A percentile compares a stretch with the other conserved stretches of the same genome.
Conservation (phyloP, 1,140 invertebrate genomes). For the Drosophila prosaltans region DNA sequence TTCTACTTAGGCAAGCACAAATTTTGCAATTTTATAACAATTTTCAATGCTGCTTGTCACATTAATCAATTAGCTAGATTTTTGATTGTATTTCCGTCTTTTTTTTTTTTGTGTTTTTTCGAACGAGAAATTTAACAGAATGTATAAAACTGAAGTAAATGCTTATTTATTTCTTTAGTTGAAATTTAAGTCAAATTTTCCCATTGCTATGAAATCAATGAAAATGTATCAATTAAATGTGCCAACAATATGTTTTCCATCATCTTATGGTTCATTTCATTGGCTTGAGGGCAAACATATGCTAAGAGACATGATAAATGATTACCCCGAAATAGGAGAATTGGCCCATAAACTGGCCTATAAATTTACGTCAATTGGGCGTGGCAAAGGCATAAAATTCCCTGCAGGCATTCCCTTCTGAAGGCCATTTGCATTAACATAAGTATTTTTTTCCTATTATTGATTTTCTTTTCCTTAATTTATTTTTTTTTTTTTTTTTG, state of each 20-base stretch:
- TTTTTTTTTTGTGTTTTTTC: no score
- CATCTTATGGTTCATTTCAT: constrained; percentile 39
- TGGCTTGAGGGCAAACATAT: constrained; percentile 68
- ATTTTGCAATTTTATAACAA: constrained; percentile 2
- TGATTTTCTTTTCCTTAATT: constrained; percentile 52
- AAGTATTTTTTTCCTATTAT: constrained; percentile 63
- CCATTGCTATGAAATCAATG: background rate
- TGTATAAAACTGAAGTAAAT: background rate
- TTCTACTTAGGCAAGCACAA: background rate
- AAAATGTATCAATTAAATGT: constrained; percentile 9
- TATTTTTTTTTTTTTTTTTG: constrained; percentile 6
- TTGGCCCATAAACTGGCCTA: constrained; percentile 52
- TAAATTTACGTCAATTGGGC: constrained; percentile 38
- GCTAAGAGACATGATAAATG: constrained; percentile 64
- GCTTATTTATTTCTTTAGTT: background rate
- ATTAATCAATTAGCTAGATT: background rate
- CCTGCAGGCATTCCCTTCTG: constrained; percentile 40
- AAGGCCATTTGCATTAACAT: constrained; percentile 30
- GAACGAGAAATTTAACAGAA: background rate
- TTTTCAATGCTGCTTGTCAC: background rate
- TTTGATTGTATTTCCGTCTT: no score
- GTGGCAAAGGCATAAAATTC: constrained; percentile 53
- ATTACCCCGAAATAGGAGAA: constrained; percentile 48
- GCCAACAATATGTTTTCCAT: constrained; percentile 34
- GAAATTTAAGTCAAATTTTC: background rate